Evolutionary conservation across 2,888 invertebrate species (phyloP), one percentile per base, ranked within the genome.

Genomic region (Amphiduros pacificus): DNA sequence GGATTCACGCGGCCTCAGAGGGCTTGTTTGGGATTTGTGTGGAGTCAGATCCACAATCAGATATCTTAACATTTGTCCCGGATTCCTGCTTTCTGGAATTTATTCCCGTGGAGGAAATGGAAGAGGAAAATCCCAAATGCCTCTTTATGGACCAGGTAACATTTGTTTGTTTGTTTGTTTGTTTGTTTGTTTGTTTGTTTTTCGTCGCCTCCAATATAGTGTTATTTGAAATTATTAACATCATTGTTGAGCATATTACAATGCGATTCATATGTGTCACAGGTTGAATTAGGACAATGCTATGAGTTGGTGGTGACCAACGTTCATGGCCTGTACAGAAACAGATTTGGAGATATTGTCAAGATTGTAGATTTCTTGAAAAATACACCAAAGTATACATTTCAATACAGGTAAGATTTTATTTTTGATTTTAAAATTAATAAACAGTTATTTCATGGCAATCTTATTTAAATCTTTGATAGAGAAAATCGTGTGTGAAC

Each of bases 271-370:
- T n/a, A n/a, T n/a, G n/a, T n/a, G n/a, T n/a, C n/a, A n/a, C n/a
- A 44, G 44, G 6, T 44, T 5, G 44, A 44, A 44, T n/a, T 44
- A 4, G 44, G 44, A 5, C 44, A 44, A 22, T 22, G n/a, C 20
- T 44, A 44, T 44, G 44, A 44, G 44, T 44, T 44, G 44, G 44
- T 44, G n/a, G 44, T 44, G 44, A 44, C 44, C n/a, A 44, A 44
- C 44, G n/a, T 44, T 22, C 44, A 44, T 44, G 44, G 44, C 5
- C 44, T 44, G 20, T 44, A 44, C 44, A 44, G 44, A 22, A 44
- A 44, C 44, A 44, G 44, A 17, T 44, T 44, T n/a, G 44, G 44
- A 44, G 44, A 44, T 44, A 22, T 44, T 22, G 22, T 44, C 44
- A 17, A 44, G 22, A 22, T 44, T 44, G 44, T 44, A 20, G 44